Conservation (phyloP, 2,113 vertebrate genomes). For the Macquaria australasica region DNA sequence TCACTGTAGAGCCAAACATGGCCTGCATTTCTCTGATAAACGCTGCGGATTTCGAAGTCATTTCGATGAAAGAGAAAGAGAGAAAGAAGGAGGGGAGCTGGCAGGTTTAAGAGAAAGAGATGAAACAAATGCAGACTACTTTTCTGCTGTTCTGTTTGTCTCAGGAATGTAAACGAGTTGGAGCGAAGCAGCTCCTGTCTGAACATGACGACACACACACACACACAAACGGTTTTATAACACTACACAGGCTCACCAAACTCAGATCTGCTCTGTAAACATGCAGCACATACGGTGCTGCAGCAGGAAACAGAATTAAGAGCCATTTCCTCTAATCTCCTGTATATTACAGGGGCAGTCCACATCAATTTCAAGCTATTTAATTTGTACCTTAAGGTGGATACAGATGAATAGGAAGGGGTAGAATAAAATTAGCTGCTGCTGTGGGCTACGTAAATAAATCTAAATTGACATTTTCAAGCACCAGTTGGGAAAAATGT, state of each 20-base stretch:
- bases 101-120: slow-evolving; percentile 27
- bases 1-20: not conserved
- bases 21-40: slow-evolving; percentile 5
- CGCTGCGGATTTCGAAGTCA: not conserved
- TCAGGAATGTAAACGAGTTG: slow-evolving; percentile 79
- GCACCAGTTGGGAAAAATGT: slow-evolving; percentile 10
- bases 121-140: slow-evolving; percentile 33
- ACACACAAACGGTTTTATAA: slow-evolving; percentile 48
- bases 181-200: slow-evolving; percentile 73
- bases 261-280: slow-evolving; percentile 60
- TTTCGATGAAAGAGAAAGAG: not conserved
- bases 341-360: slow-evolving; percentile 6
- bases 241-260: slow-evolving; percentile 58
- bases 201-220: slow-evolving; percentile 64
- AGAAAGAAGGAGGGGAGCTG: slow-evolving; percentile 13
- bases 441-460: slow-evolving; percentile 2
- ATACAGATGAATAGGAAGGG: slow-evolving; percentile 3
- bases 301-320: slow-evolving; percentile 57
- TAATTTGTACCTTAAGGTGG: slow-evolving; percentile 28
- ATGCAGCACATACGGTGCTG: slow-evolving; percentile 21
- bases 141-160: slow-evolving; percentile 67
- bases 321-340: slow-evolving; percentile 37
- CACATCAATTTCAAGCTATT: slow-evolving; percentile 28
- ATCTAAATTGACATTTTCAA: slow-evolving; percentile 40
- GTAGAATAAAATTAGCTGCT: slow-evolving; percentile 32